phyloP scores from a whole-genome alignment of 1,140 invertebrate genomes.

The Apis cerana region DNA sequence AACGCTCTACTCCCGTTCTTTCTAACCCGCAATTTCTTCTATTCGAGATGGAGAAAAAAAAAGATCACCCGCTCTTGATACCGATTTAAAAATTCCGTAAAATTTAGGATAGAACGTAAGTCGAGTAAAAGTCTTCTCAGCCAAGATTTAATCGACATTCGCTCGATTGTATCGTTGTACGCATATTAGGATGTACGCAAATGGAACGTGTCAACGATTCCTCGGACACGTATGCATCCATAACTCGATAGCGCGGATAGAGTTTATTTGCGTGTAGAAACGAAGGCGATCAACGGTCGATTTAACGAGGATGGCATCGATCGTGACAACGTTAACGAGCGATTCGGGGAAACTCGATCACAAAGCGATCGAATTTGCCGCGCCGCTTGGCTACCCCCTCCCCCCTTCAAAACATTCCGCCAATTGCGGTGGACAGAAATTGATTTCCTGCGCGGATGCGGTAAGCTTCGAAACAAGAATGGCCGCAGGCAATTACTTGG shows the following conservation, averaged over 20 bases:
- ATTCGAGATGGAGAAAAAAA: background rate
- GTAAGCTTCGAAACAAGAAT: constrained; percentile 47
- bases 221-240: background rate
- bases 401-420: constrained; percentile 33
- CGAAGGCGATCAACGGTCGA: background rate
- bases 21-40: background rate
- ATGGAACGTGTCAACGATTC: background rate
- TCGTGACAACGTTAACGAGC: constrained; percentile 26
- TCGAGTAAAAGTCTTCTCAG: no score
- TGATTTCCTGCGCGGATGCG: constrained; percentile 43
- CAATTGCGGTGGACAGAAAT: constrained; percentile 44
- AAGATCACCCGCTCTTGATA: background rate
- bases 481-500: constrained; percentile 45
- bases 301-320: constrained; percentile 8
- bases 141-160: no score
- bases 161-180: no score
- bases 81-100: no score
- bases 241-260: background rate
- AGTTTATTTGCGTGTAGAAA: constrained; percentile 14
- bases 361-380: constrained; percentile 22
- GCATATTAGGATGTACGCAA: background rate
- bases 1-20: background rate
- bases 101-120: background rate
- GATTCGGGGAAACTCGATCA: constrained; percentile 28
- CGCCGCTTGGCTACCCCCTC: background rate